Base-by-base conservation (phyloP, 2,797 vertebrate species). In the Lagodon rhomboides region DNA sequence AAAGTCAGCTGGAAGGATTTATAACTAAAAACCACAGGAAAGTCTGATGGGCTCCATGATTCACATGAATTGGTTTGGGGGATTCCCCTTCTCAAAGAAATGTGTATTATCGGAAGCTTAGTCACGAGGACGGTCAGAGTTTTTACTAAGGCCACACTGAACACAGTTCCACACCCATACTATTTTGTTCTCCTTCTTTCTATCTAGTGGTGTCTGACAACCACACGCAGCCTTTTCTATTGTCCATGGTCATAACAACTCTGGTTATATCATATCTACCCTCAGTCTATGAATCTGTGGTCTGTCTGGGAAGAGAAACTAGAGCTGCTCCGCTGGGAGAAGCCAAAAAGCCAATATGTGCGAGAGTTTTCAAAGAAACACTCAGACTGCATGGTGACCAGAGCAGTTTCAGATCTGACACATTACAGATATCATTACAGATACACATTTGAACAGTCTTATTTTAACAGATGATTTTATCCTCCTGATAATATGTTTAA, bases 221-320 rank as follows among this genome's bases (percentile, higher is more conserved):
- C 46, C 54, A 34, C 38, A 59, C 73, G 69, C 12, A 68, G 66
- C 60, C 49, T 75, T 75, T 76, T 85, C 73, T 84, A 27, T 59
- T 77, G 53, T 70, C 43, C 30, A 46, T 50, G 43, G 30, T 86
- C 68, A 71, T 77, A 61, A 73, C 51, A 79, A 41, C 58, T n/a
- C 22, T 55, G 34, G 65, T 82, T 63, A 64, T 68, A 66, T 85
- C 67, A 83, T 58, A 75, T 73, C 70, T 51, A 27, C 58, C 56
- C 22, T 75, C 41, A 61, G 47, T 66, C 79, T 56, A 46, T 59
- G 59, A 44, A 67, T 55, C 66, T 71, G 55, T 54, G 65, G 73
- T 73, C 72, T 77, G 54, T 68, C 61, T 77, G 73, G 27, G 47
- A 50, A 25, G 12, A 66, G 82, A 87, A 88, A 89, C 64, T 64